Evolutionary conservation across 2,888 invertebrate species (phyloP), one percentile per base, ranked within the genome.

Genomic region (Apocheima hispidaria): DNA sequence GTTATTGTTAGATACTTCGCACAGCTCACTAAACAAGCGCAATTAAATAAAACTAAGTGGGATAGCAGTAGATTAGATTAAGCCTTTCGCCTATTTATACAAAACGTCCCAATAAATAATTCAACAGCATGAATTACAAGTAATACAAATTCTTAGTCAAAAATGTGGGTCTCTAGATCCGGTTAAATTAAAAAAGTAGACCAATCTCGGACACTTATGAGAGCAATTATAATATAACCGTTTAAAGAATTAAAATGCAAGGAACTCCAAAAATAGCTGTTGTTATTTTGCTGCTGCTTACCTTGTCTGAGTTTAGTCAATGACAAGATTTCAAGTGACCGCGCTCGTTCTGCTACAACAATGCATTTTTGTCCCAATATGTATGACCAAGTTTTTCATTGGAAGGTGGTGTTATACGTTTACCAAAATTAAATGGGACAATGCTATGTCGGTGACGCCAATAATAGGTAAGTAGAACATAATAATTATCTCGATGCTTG

Each of bases 241-340:
- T 50, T 55, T 16, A 38, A 36, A 40, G 20, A 57, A 58, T 48
- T 57, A 49, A 54, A 60, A 52, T 43, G 58, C 58, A 66, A 65
- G 57, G 69, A 71, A 70, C 77, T 75, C 73, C 73, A 67, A 78
- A 74, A 73, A 68, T 76, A 79, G 73, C 68, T 52, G 72, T 68
- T 53, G 61, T 62, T n/a, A n/a, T n/a, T 72, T 67, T 72, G 69
- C 71, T 71, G 69, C 78, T 70, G 79, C 71, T 81, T 75, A 71
- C 81, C 81, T 82, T 81, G 81, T 73, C 71, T 75, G 78, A 73
- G 71, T 75, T 78, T 75, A 75, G 69, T 75, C 81, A 75, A 80
- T 76, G 77, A 77, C 81, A 73, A 72, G 73, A 76, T 78, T 75
- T 72, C 75, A 73, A 41, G 41, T 41, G 41, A 71, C 70, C 72